Evolutionary conservation across 2,888 invertebrate genomes (phyloP).

Genomic region (Caenorhabditis plicata): DNA sequence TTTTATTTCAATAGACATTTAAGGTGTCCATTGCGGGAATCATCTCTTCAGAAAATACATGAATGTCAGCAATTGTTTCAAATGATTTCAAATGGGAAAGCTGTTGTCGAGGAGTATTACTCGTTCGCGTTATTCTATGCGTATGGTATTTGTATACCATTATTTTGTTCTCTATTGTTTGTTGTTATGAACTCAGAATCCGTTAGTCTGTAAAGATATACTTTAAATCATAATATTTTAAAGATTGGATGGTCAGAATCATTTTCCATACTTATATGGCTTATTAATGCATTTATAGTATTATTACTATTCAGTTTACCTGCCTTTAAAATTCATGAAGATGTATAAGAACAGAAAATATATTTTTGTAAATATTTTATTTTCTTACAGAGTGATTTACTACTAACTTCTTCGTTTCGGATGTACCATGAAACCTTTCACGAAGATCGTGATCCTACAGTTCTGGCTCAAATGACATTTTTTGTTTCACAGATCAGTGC

Average conservation of each 20-base stretch:
- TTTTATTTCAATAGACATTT: not conserved
- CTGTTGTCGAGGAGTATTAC: conserved; percentile 39
- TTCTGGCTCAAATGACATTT: conserved; percentile 47
- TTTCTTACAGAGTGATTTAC: conserved; percentile 37
- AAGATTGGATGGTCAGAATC: conserved; percentile 39
- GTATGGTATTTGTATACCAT: conserved; percentile 41
- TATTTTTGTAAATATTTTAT: too few species aligned
- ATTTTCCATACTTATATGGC: conserved; percentile 40
- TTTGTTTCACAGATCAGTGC: conserved; percentile 47
- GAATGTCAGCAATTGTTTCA: conserved; percentile 36
- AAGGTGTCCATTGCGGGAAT: conserved; percentile 31
- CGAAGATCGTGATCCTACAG: conserved; percentile 42
- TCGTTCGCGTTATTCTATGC: conserved; percentile 37
- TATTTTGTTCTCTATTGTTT: conserved; percentile 33
- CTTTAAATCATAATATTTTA: not conserved
- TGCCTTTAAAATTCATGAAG: conserved; percentile 48
- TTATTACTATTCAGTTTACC: conserved; percentile 45
- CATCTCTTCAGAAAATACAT: conserved; percentile 37
- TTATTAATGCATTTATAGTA: conserved; percentile 36
- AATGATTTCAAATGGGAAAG: conserved; percentile 31
- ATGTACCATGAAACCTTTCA: conserved; percentile 50
- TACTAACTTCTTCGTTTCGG: conserved; percentile 39
- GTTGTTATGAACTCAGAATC: conserved; percentile 22
- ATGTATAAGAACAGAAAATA: too few species aligned
- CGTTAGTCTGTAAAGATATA: conserved; percentile 2